Percentiles rank a stretch among this genome's conserved stretches.
Conservation (phyloP, 2,888 invertebrate genomes). For the Eristalis intricaria region DNA sequence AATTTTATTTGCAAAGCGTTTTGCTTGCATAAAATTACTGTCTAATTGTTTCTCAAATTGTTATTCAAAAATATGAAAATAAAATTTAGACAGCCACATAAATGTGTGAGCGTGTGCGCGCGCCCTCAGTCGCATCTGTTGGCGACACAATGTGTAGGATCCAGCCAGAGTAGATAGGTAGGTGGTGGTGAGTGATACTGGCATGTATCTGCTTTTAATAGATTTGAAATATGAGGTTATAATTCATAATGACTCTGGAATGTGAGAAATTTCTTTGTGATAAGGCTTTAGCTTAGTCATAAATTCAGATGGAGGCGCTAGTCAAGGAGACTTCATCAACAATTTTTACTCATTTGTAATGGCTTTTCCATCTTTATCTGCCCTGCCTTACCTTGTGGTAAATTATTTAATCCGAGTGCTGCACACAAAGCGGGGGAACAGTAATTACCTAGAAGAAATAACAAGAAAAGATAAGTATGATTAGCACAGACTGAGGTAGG, state of each 20-base stretch:
- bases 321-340: conserved; percentile 9
- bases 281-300: conserved; percentile 42
- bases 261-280: conserved; percentile 23
- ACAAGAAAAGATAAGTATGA: background rate
- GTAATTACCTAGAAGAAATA: conserved; percentile 40
- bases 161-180: too few relatives aligned
- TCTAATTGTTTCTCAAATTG: conserved; percentile 26
- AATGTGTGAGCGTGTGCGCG: background rate
- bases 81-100: background rate
- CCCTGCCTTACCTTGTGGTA: conserved; percentile 36
- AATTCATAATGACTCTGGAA: conserved; percentile 34
- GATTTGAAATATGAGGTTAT: conserved; percentile 26
- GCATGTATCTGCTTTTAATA: conserved; percentile 1
- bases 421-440: background rate
- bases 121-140: conserved; percentile 29
- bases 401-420: conserved; percentile 2
- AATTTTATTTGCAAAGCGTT: conserved; percentile 51
- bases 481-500: background rate
- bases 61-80: background rate
- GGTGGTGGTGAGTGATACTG: background rate
- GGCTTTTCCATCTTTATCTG: background rate
- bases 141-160: background rate
- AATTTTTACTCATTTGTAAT: background rate
- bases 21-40: conserved; percentile 35
- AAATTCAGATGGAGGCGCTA: conserved; percentile 17